Evolutionary conservation across 2,113 vertebrate genomes (phyloP).

Genomic region (Athene cunicularia): DNA sequence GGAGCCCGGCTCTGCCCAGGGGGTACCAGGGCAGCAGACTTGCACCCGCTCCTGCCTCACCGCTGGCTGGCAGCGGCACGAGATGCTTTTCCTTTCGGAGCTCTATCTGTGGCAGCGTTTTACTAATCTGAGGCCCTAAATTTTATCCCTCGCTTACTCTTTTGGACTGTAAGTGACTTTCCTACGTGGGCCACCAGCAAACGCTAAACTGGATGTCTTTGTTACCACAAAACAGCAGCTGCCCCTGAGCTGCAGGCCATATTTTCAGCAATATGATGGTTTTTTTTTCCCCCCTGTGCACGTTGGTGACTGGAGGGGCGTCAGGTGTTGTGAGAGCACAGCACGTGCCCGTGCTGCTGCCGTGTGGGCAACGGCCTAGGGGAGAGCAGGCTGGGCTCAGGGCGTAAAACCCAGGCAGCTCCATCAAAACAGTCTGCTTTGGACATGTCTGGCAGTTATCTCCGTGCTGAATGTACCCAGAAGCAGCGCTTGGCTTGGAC

Average conservation of each 20-base stretch:
- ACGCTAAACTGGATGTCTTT: background rate
- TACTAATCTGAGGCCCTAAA: background rate
- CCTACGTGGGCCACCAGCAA: background rate
- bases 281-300: too few relatives aligned
- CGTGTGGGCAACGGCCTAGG: rapidly evolving
- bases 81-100: background rate
- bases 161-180: background rate
- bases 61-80: background rate
- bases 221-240: too few relatives aligned
- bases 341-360: rapidly evolving
- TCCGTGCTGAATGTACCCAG: background rate
- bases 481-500: background rate
- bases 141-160: background rate
- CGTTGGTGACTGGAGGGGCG: rapidly evolving
- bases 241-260: background rate
- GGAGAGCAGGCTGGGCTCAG: background rate
- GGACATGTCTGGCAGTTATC: background rate
- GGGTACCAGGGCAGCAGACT: background rate
- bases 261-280: rapidly evolving
- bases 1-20: rapidly evolving
- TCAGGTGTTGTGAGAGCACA: background rate
- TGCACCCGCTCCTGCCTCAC: background rate
- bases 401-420: background rate
- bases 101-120: background rate
- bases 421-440: background rate